These are phyloP conservation scores for Nemotelus pantherinus DNA, from an alignment of 2,888 invertebrate genomes.

Conservation along the genomic window DNA sequence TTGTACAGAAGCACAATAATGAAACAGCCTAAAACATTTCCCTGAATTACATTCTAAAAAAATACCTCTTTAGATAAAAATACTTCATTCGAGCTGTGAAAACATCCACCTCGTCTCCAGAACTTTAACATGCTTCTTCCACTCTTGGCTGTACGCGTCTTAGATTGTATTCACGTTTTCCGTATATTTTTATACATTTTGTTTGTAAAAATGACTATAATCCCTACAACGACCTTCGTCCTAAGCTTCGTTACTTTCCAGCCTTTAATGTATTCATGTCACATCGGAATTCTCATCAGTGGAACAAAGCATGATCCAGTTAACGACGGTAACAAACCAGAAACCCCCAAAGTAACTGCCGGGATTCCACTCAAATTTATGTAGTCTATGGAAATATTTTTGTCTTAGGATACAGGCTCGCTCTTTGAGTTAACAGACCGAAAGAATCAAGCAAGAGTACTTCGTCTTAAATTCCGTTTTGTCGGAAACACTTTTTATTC, in stretches of 20 bases:
- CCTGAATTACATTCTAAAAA: too few species aligned
- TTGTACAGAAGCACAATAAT: too few species aligned
- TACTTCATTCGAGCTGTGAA: too few species aligned
- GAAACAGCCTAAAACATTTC: too few species aligned
- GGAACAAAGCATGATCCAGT: conserved; percentile 43
- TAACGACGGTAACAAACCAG: conserved; percentile 43
- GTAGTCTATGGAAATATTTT: conserved; percentile 34
- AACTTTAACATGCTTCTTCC: too few species aligned
- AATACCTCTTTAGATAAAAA: too few species aligned
- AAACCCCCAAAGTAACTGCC: conserved; percentile 40
- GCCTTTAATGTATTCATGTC: conserved; percentile 42
- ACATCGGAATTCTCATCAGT: conserved; percentile 43
- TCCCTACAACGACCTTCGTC: not conserved
- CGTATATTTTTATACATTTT: not conserved
- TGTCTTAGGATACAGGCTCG: not conserved
- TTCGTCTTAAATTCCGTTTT: conserved; percentile 3
- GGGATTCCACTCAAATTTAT: conserved; percentile 39
- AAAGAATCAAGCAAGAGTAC: not conserved
- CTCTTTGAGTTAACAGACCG: not conserved
- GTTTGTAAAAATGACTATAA: not conserved
- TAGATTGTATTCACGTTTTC: not conserved
- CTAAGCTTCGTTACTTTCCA: conserved; percentile 5
- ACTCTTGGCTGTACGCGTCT: too few species aligned
- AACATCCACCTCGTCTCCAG: too few species aligned
- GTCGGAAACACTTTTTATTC: conserved; percentile 4